Evolutionary conservation across 1,140 invertebrate genomes (phyloP).

Genomic region (Sminthurides bifidus): DNA sequence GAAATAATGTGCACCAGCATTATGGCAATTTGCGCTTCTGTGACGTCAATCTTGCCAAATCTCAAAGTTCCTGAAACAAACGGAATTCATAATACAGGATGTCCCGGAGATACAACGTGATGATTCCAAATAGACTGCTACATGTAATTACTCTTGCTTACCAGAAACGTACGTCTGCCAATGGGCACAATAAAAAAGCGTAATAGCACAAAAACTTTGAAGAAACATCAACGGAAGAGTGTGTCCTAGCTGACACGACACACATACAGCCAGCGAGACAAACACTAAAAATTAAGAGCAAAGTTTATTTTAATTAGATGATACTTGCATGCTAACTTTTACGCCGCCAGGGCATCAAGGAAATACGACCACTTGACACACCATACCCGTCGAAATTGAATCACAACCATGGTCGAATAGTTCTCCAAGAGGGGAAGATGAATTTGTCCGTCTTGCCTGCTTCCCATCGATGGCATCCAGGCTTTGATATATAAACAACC

Average conservation of each 20-base stretch:
- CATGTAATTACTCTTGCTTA: constrained; percentile 34
- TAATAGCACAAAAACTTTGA: constrained; percentile 83
- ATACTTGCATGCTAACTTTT: too few relatives aligned
- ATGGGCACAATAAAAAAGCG: constrained; percentile 94
- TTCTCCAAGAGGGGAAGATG: constrained; percentile 87
- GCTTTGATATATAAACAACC: constrained; percentile 95
- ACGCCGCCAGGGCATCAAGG: too few relatives aligned
- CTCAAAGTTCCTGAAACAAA: constrained; percentile 57
- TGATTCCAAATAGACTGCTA: background rate
- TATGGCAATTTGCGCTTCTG: constrained; percentile 91
- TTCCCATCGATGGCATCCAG: constrained; percentile 99
- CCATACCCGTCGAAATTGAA: constrained; percentile 68
- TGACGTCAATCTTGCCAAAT: constrained; percentile 94
- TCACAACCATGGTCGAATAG: constrained; percentile 99
- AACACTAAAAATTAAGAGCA: constrained; percentile 57
- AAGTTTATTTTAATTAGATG: too few relatives aligned
- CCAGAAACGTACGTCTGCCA: constrained; percentile 99
- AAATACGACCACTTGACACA: background rate
- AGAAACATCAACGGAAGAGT: constrained; percentile 90
- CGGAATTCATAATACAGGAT: background rate
- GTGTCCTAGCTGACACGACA: constrained; percentile 78
- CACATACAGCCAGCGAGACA: constrained; percentile 84
- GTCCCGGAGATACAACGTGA: background rate
- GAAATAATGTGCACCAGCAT: constrained; percentile 80
- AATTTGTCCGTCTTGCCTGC: constrained; percentile 85